Percentiles rank a stretch among this genome's conserved stretches.
Conservation (phyloP, 2,888 invertebrate genomes). For the Syritta pipiens region DNA sequence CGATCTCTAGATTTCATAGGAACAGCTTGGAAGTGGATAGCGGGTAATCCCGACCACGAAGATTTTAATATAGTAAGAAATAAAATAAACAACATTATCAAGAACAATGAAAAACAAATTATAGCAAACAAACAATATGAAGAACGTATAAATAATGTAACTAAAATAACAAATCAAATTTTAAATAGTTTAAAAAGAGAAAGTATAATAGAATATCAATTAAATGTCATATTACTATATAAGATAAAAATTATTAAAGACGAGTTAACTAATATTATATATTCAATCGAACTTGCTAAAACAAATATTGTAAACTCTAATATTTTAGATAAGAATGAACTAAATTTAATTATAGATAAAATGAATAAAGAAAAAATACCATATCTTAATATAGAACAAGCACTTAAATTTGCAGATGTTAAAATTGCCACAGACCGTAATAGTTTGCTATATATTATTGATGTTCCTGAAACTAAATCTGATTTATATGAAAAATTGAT, state of each 20-base stretch:
- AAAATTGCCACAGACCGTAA: conserved; percentile 28
- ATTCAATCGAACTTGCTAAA: conserved; percentile 22
- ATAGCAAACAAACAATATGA: neutral
- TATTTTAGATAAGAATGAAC: conserved; percentile 21
- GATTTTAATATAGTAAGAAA: neutral
- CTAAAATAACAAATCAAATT: neutral
- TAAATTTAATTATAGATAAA: conserved; percentile 13
- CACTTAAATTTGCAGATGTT: conserved; percentile 43
- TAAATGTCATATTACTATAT: neutral
- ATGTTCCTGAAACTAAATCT: conserved; percentile 26
- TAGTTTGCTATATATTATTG: conserved; percentile 25
- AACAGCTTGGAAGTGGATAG: neutral
- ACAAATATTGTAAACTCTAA: conserved; percentile 26
- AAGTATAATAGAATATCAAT: conserved; percentile 4
- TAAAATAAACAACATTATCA: neutral
- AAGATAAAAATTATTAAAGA: conserved; percentile 36
- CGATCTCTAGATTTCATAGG: neutral
- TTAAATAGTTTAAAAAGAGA: conserved; percentile 4
- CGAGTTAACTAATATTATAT: conserved; percentile 22
- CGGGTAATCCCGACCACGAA: neutral
- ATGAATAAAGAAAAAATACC: conserved; percentile 36
- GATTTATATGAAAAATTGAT: conserved; percentile 30
- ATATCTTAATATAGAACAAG: conserved; percentile 40
- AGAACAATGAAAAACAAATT: neutral
- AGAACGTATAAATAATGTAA: neutral